Evolutionary conservation across 2,888 invertebrate species (phyloP).

Genomic region (Drosophila formosana): DNA sequence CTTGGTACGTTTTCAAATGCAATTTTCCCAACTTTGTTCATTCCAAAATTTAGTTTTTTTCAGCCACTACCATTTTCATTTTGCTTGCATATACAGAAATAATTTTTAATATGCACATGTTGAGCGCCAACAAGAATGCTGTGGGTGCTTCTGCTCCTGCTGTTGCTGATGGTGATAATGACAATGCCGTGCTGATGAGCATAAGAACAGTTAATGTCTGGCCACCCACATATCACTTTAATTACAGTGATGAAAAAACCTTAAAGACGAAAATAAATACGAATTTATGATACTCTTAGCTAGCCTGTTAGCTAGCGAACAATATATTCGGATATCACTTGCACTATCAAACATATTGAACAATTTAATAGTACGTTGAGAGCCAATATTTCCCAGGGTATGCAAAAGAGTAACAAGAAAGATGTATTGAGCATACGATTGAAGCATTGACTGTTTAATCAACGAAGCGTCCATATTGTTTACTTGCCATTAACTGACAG

Average conservation of each 20-base stretch:
- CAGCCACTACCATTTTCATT: conserved; percentile 47
- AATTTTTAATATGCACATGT: conserved; percentile 74
- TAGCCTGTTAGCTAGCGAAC: neutral
- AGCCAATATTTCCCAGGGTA: neutral
- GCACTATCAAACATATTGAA: neutral
- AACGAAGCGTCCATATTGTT: conserved; percentile 55
- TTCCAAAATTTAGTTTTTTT: conserved; percentile 31
- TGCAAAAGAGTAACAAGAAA: neutral
- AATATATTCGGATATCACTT: too few relatives aligned
- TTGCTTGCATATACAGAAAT: conserved; percentile 60
- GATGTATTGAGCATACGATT: conserved; percentile 38
- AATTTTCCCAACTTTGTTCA: conserved; percentile 70
- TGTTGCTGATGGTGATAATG: conserved; percentile 31
- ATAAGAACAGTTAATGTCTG: conserved; percentile 35
- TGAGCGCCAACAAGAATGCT: conserved; percentile 35
- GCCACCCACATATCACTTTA: conserved; percentile 73
- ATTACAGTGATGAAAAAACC: conserved; percentile 53
- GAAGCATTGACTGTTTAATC: conserved; percentile 75
- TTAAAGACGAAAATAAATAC: neutral
- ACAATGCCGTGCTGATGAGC: conserved; percentile 47
- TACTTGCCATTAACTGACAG: conserved; percentile 58
- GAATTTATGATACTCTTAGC: neutral
- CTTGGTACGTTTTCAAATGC: conserved; percentile 51
- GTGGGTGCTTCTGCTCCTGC: conserved; percentile 5
- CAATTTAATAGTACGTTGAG: neutral